A percentile compares a stretch with the other conserved stretches of the same genome.
phyloP scores from a whole-genome alignment of 1,140 invertebrate species.

The Luehdorfia chinensis region DNA sequence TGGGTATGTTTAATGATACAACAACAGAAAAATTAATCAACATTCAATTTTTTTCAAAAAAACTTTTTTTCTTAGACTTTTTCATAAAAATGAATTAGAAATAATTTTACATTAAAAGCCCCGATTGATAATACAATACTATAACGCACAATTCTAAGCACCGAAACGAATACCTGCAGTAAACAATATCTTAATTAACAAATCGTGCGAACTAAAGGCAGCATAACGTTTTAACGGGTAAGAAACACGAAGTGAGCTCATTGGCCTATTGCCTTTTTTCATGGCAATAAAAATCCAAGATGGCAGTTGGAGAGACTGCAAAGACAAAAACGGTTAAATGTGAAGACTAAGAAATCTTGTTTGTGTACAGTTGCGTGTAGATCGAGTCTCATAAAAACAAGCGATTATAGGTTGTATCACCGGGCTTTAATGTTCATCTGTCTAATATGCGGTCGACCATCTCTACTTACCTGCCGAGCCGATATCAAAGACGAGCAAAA shows the following conservation, averaged over 20 bases:
- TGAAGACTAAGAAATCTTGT: conserved; percentile 13
- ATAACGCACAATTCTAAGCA: no score
- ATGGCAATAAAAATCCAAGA: conserved; percentile 15
- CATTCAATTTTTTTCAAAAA: no score
- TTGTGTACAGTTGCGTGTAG: background rate
- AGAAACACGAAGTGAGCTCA: background rate
- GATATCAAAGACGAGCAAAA: background rate
- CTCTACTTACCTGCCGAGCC: background rate
- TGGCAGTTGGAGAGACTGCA: conserved; percentile 10
- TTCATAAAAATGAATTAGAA: no score
- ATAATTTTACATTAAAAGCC: no score
- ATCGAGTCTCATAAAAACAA: background rate
- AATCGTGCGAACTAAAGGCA: background rate
- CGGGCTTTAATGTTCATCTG: background rate
- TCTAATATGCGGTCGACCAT: background rate
- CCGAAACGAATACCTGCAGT: background rate
- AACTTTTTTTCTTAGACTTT: no score
- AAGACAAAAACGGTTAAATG: conserved; percentile 8
- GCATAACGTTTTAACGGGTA: background rate
- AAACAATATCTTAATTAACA: background rate
- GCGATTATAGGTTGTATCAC: background rate
- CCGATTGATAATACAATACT: no score
- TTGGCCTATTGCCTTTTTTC: conserved; percentile 11
- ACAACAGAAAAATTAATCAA: background rate
- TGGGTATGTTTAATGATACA: no score